Conservation (phyloP, 2,113 vertebrate genomes). For the Crotophaga sulcirostris region DNA sequence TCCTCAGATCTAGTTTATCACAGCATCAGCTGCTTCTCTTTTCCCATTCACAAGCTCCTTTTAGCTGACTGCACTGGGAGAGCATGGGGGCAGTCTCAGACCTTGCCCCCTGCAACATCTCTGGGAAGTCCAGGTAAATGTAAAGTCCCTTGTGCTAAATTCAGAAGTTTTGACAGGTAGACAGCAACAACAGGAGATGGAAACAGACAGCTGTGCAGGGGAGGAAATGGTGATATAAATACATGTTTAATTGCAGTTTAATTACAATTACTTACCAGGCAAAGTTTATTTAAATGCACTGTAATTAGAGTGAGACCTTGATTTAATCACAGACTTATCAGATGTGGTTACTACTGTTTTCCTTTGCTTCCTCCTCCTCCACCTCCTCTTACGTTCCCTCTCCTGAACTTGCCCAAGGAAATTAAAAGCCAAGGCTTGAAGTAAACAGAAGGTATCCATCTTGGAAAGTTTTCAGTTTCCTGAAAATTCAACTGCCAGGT, state of each 20-base stretch:
- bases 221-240: slow-evolving; percentile 78
- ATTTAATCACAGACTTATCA: slow-evolving; percentile 81
- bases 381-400: not conserved
- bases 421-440: not conserved
- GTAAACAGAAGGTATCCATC: not conserved
- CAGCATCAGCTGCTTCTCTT: not conserved
- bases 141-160: not conserved
- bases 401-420: not conserved
- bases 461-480: slow-evolving; percentile 6
- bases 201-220: slow-evolving; percentile 70
- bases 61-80: not conserved
- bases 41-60: not conserved
- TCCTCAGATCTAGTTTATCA: not conserved
- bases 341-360: slow-evolving; percentile 57
- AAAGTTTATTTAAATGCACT: slow-evolving; percentile 80
- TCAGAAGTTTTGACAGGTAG: slow-evolving; percentile 56
- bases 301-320: slow-evolving; percentile 80
- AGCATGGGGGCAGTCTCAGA: not conserved
- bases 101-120: not conserved
- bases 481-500: slow-evolving; percentile 3
- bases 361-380: not conserved
- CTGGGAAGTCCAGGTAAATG: slow-evolving; percentile 4
- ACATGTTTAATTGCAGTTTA: slow-evolving; percentile 82
- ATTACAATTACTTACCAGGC: slow-evolving; percentile 82
- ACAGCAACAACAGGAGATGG: slow-evolving; percentile 62